These are phyloP conservation scores for Lasioglossum figueresi DNA, from an alignment of 2,888 invertebrate species.

Conservation along the genomic window DNA sequence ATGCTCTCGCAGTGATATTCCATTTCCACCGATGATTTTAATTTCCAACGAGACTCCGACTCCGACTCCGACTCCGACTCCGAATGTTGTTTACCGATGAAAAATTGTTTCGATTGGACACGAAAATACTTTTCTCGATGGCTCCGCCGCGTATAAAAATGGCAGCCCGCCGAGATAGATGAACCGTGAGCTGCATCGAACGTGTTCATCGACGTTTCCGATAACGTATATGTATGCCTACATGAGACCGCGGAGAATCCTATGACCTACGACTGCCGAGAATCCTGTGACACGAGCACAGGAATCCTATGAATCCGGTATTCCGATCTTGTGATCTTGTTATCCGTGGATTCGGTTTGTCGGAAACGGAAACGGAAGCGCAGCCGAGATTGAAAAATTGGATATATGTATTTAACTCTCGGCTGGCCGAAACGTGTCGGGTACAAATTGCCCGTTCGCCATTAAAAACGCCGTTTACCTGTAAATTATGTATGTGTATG, in stretches of 20 bases:
- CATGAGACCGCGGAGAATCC: not conserved
- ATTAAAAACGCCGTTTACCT: not conserved
- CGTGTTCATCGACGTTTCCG: constrained; percentile 29
- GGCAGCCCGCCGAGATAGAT: constrained; percentile 10
- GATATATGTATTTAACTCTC: not conserved
- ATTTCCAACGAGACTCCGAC: not conserved
- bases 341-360: constrained; percentile 15
- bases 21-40: not conserved
- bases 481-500: too few species aligned
- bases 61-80: not conserved
- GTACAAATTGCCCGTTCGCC: not conserved
- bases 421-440: not conserved
- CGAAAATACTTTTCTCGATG: constrained; percentile 16
- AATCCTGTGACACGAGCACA: constrained; percentile 27
- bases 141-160: constrained; percentile 25
- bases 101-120: not conserved
- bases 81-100: not conserved
- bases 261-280: too few species aligned
- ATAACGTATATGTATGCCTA: constrained; percentile 9
- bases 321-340: constrained; percentile 26
- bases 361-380: constrained; percentile 2
- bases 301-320: constrained; percentile 39
- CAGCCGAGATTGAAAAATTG: not conserved
- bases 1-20: not conserved
- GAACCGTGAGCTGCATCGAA: constrained; percentile 15